Evolutionary conservation across 1,140 invertebrate genomes (phyloP).

Genomic region (Elymnias hypermnestra): DNA sequence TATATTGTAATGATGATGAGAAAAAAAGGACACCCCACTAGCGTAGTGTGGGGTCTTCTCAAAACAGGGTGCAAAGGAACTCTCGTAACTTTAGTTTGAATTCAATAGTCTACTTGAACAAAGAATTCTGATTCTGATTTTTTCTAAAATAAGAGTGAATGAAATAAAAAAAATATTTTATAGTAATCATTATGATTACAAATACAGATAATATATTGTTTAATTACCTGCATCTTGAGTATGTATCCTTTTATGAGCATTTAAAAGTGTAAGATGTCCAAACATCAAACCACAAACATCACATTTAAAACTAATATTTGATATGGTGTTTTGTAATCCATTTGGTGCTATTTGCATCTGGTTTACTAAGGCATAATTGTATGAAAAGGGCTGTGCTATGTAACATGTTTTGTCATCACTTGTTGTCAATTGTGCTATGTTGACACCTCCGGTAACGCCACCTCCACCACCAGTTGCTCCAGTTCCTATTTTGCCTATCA

Average conservation of each 20-base stretch:
- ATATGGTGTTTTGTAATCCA: conserved; percentile 81
- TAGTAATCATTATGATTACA: too few relatives aligned
- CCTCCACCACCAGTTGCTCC: conserved; percentile 61
- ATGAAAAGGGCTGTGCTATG: conserved; percentile 82
- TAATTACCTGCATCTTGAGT: conserved; percentile 76
- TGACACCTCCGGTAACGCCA: conserved; percentile 76
- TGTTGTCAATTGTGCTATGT: conserved; percentile 79
- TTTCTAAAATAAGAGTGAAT: too few relatives aligned
- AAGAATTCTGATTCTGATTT: too few relatives aligned
- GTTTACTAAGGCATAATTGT: conserved; percentile 81
- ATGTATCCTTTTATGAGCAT: conserved; percentile 89
- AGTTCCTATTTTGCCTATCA: conserved; percentile 78
- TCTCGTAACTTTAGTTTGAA: too few relatives aligned
- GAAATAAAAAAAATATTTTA: too few relatives aligned
- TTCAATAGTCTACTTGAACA: too few relatives aligned
- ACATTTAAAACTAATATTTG: conserved; percentile 89
- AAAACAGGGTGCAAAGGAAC: too few relatives aligned
- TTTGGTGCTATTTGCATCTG: conserved; percentile 80
- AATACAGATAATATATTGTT: too few relatives aligned
- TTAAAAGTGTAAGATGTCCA: conserved; percentile 84
- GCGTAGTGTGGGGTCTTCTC: too few relatives aligned
- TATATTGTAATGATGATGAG: too few relatives aligned
- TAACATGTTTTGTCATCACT: conserved; percentile 82
- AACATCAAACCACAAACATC: conserved; percentile 90
- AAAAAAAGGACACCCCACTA: too few relatives aligned